phyloP scores from a whole-genome alignment of 1,140 invertebrate species.

The Temnothorax nylanderi region DNA sequence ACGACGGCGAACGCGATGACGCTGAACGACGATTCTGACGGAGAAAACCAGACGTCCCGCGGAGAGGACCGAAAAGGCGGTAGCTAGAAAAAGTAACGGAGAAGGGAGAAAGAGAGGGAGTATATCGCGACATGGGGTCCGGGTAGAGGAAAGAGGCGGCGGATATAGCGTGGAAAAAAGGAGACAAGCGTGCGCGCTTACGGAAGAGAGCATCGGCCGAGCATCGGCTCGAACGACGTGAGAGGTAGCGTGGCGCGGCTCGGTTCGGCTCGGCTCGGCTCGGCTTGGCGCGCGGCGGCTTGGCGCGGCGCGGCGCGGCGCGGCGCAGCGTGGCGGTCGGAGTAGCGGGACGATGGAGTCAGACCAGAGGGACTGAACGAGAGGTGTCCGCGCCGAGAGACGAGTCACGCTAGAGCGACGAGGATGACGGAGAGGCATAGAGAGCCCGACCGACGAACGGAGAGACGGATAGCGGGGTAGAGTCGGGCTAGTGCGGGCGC shows the following conservation, averaged over 20 bases:
- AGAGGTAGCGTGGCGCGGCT: conserved; percentile 42
- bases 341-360: conserved; percentile 57
- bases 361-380: conserved; percentile 61
- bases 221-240: conserved; percentile 73
- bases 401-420: conserved; percentile 57
- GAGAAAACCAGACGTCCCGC: conserved; percentile 57
- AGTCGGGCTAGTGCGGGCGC: conserved; percentile 65
- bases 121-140: conserved; percentile 22
- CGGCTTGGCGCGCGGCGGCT: neutral
- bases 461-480: conserved; percentile 39
- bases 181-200: conserved; percentile 73
- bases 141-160: conserved; percentile 62
- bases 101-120: conserved; percentile 35
- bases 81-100: conserved; percentile 40
- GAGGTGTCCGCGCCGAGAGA: conserved; percentile 55
- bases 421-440: conserved; percentile 59
- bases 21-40: conserved; percentile 29
- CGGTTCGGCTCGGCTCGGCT: neutral
- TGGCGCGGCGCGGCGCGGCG: neutral
- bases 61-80: conserved; percentile 59
- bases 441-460: conserved; percentile 61
- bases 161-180: conserved; percentile 72
- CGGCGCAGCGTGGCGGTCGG: conserved; percentile 1
- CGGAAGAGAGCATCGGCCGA: conserved; percentile 80
- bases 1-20: conserved; percentile 23